Percentiles rank a stretch among this genome's conserved stretches.
These are phyloP conservation scores for Drosophila kuntzei DNA, from an alignment of 2,888 invertebrate species.

Conservation along the genomic window DNA sequence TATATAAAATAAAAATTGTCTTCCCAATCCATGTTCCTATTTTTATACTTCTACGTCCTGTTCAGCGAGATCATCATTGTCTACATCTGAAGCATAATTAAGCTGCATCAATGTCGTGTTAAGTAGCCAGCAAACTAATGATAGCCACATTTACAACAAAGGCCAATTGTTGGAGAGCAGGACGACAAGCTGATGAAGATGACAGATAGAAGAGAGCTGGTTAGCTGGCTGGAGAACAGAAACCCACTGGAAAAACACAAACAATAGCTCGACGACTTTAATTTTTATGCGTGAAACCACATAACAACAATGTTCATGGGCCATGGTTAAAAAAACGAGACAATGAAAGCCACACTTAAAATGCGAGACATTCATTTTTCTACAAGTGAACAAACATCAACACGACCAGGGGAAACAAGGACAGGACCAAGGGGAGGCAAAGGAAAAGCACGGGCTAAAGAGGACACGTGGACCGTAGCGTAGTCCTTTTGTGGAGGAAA, in stretches of 20 bases:
- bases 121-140: constrained; percentile 85
- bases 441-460: neutral
- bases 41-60: neutral
- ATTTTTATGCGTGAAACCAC: constrained; percentile 82
- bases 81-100: constrained; percentile 77
- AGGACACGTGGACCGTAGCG: constrained; percentile 61
- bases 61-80: constrained; percentile 40
- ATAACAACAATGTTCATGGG: constrained; percentile 52
- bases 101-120: constrained; percentile 84
- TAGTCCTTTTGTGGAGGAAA: constrained; percentile 64
- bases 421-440: neutral
- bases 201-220: neutral
- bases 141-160: constrained; percentile 79
- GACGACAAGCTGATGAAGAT: constrained; percentile 21
- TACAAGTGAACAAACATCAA: constrained; percentile 52
- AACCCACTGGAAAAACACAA: constrained; percentile 32
- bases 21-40: neutral
- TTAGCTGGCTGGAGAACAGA: constrained; percentile 20
- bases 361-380: constrained; percentile 81
- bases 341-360: constrained; percentile 71
- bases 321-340: constrained; percentile 22
- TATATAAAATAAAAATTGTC: neutral
- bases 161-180: constrained; percentile 76
- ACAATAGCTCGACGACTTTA: constrained; percentile 72
- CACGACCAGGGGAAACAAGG: neutral